Conservation (phyloP, 2,797 vertebrate genomes). For the Rhabdophis nuchalis region DNA sequence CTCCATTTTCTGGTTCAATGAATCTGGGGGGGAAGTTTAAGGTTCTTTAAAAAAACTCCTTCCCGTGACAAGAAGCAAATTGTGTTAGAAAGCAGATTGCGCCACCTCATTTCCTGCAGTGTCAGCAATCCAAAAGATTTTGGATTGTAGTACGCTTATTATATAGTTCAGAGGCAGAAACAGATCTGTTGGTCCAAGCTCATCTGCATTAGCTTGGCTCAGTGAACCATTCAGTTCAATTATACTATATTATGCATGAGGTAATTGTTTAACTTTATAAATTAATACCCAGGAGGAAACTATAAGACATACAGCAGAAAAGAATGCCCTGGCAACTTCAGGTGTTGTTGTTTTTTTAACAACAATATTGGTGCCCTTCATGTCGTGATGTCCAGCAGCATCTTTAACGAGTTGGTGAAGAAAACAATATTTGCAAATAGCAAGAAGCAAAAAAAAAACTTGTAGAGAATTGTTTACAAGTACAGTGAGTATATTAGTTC, state of each 20-base stretch:
- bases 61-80: slow-evolving; percentile 46
- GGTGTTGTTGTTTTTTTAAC: slow-evolving; percentile 13
- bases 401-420: slow-evolving; percentile 1
- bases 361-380: slow-evolving; percentile 30
- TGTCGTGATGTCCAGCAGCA: slow-evolving; percentile 29
- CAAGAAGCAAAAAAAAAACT: neutral
- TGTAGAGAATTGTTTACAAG: neutral
- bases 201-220: slow-evolving; percentile 58
- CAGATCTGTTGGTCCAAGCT: slow-evolving; percentile 47
- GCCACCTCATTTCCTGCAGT: slow-evolving; percentile 21
- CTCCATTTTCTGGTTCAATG: slow-evolving; percentile 45
- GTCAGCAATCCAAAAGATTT: slow-evolving; percentile 37
- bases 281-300: slow-evolving; percentile 40
- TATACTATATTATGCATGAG: slow-evolving; percentile 30
- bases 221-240: slow-evolving; percentile 50
- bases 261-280: slow-evolving; percentile 48
- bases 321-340: slow-evolving; percentile 44
- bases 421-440: neutral
- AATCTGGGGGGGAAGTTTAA: slow-evolving; percentile 3
- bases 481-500: neutral
- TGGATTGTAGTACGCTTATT: slow-evolving; percentile 43
- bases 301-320: slow-evolving; percentile 14
- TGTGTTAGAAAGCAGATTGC: slow-evolving; percentile 26
- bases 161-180: slow-evolving; percentile 11
- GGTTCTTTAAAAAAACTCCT: slow-evolving; percentile 38